Conservation (phyloP, 1,140 invertebrate species). For the Araneus ventricosus region DNA sequence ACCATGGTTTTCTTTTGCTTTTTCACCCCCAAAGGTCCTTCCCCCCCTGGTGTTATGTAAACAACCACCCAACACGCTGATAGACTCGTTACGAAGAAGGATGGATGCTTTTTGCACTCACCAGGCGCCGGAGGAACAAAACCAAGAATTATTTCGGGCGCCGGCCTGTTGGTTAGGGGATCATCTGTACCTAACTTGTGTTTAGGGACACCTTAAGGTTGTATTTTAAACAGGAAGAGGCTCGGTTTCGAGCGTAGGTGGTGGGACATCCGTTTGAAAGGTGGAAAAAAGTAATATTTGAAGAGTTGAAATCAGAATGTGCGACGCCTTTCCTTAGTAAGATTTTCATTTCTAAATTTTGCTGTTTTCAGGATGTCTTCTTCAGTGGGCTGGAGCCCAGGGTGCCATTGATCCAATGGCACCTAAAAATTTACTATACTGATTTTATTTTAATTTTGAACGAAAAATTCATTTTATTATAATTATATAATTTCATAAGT, state of each 20-base stretch:
- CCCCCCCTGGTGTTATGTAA: neutral
- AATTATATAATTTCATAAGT: too few relatives aligned
- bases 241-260: neutral
- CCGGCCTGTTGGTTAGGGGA: neutral
- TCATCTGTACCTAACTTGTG: neutral
- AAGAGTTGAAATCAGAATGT: neutral
- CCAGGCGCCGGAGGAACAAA: slow-evolving; percentile 7
- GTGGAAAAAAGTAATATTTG: neutral
- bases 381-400: too few relatives aligned
- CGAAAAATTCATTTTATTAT: too few relatives aligned
- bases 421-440: too few relatives aligned
- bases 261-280: neutral
- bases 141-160: neutral
- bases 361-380: too few relatives aligned
- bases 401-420: too few relatives aligned
- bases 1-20: neutral
- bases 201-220: neutral
- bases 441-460: too few relatives aligned
- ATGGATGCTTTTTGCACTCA: slow-evolving; percentile 38
- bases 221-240: neutral
- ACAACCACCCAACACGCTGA: slow-evolving; percentile 53
- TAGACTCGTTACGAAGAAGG: slow-evolving; percentile 45
- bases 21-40: neutral
- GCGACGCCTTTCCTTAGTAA: neutral
- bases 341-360: neutral